Evolutionary conservation across 2,113 vertebrate genomes (phyloP).

Genomic region (Camelus dromedarius): DNA sequence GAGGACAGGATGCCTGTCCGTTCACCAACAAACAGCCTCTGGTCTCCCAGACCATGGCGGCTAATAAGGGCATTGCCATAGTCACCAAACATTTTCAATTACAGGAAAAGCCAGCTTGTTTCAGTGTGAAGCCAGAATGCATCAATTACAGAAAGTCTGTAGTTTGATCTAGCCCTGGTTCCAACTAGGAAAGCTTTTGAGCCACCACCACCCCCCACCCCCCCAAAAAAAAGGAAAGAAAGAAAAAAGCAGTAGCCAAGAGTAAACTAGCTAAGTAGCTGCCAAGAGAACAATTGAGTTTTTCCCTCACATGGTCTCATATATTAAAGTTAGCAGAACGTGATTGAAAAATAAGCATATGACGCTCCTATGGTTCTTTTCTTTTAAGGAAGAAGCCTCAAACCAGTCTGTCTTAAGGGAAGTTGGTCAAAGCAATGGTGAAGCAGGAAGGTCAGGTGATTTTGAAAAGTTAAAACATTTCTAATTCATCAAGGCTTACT

Average conservation of each 20-base stretch:
- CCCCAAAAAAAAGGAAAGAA: neutral
- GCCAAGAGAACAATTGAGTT: neutral
- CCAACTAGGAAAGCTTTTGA: neutral
- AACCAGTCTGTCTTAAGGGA: neutral
- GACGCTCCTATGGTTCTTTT: neutral
- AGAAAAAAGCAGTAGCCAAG: neutral
- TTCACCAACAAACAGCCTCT: neutral
- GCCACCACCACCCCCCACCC: neutral
- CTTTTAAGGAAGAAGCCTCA: neutral
- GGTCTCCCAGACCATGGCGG: neutral
- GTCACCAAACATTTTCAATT: slow-evolving; percentile 42
- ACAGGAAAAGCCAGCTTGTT: slow-evolving; percentile 10
- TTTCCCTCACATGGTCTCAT: neutral
- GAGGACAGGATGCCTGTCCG: neutral
- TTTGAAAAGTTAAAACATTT: slow-evolving; percentile 19
- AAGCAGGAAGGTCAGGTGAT: neutral
- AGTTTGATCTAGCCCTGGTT: slow-evolving; percentile 6
- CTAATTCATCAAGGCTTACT: neutral
- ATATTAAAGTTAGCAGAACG: neutral
- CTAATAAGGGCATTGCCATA: neutral
- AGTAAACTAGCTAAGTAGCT: neutral
- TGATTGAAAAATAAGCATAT: neutral
- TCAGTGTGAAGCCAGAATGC: slow-evolving; percentile 6
- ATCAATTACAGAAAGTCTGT: slow-evolving; percentile 34
- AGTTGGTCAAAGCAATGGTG: neutral